phyloP scores from a whole-genome alignment of 2,113 vertebrate genomes.

The Bagarius yarrelli region DNA sequence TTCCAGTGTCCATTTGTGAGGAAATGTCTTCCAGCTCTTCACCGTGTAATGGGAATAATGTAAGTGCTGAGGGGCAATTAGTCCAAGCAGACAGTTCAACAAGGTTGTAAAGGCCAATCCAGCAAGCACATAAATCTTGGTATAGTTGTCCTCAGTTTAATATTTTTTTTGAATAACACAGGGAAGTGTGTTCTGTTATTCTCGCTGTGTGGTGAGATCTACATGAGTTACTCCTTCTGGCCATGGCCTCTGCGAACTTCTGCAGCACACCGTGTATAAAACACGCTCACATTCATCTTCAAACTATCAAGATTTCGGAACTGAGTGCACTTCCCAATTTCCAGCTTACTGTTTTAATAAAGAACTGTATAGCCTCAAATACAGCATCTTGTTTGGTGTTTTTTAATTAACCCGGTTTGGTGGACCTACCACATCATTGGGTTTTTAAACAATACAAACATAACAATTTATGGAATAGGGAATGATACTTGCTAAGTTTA shows the following conservation, averaged over 20 bases:
- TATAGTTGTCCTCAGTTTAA: constrained; percentile 42
- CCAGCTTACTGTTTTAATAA: constrained; percentile 25
- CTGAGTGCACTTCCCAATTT: not conserved
- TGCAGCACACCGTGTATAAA: constrained; percentile 19
- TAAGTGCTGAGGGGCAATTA: constrained; percentile 24
- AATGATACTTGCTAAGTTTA: too few species aligned
- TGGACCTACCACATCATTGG: too few species aligned
- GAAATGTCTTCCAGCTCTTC: constrained; percentile 13
- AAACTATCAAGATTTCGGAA: constrained; percentile 45
- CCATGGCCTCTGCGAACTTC: constrained; percentile 18
- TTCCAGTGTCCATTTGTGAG: constrained; percentile 12
- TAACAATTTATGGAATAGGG: too few species aligned
- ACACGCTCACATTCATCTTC: constrained; percentile 46
- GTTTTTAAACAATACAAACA: too few species aligned
- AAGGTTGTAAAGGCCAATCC: constrained; percentile 38
- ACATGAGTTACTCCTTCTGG: constrained; percentile 1
- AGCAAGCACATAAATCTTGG: constrained; percentile 39
- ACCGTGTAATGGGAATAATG: constrained; percentile 8
- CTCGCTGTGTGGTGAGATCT: constrained; percentile 24
- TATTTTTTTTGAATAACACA: constrained; percentile 7
- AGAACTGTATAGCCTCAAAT: constrained; percentile 27
- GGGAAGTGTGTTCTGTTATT: constrained; percentile 14
- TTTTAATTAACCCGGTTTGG: not conserved
- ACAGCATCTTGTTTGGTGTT: constrained; percentile 20
- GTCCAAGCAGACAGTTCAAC: constrained; percentile 24